A percentile compares a stretch with the other conserved stretches of the same genome.
phyloP scores from a whole-genome alignment of 2,888 invertebrate species.

The Diploptera punctata region DNA sequence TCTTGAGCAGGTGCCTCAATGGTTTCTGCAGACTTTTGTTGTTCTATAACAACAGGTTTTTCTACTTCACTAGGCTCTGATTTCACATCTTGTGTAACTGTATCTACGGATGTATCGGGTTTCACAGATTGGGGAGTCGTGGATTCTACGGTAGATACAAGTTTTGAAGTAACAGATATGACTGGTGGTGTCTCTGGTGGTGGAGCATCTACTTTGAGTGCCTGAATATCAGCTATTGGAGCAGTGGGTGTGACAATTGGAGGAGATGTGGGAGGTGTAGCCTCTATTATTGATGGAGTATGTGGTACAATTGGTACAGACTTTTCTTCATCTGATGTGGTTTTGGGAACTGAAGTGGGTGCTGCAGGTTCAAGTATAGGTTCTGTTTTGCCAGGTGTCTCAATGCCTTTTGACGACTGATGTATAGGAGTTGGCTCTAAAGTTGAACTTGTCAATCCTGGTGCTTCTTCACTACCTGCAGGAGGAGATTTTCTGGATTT shows the following conservation, averaged over 20 bases:
- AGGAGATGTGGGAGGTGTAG: constrained; percentile 51
- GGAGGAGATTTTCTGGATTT: neutral
- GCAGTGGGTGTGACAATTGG: constrained; percentile 41
- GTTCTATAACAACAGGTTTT: neutral
- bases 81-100: neutral
- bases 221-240: neutral
- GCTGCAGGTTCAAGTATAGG: neutral
- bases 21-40: too few species aligned
- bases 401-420: neutral
- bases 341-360: neutral
- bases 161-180: neutral
- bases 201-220: constrained; percentile 38
- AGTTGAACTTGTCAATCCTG: constrained; percentile 1
- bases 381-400: neutral
- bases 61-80: neutral
- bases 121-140: neutral
- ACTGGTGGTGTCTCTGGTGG: constrained; percentile 38
- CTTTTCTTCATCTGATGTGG: too few species aligned
- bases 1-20: too few species aligned
- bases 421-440: neutral
- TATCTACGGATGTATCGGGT: too few species aligned
- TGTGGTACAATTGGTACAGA: neutral
- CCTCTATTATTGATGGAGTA: constrained; percentile 50
- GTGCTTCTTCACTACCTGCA: neutral
- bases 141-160: neutral